Evolutionary conservation across 2,888 invertebrate species (phyloP).

Genomic region (Deladenus siricidicola): DNA sequence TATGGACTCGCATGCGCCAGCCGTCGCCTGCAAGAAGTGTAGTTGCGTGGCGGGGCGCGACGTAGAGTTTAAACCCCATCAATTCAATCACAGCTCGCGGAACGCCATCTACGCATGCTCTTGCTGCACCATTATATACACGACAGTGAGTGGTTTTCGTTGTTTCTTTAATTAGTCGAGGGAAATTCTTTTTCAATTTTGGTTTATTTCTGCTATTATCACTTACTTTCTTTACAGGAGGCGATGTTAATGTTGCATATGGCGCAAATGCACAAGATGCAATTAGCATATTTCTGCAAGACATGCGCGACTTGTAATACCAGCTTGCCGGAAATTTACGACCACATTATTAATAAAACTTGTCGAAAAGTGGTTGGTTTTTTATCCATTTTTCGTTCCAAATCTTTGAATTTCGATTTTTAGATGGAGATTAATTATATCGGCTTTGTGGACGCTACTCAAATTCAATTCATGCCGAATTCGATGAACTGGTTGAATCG

Average conservation of each 20-base stretch:
- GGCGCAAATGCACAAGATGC: conserved; percentile 1
- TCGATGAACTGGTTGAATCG: neutral
- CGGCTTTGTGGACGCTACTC: conserved; percentile 3
- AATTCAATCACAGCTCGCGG: neutral
- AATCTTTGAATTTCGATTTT: neutral
- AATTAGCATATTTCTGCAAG: conserved; percentile 7
- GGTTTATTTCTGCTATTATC: neutral
- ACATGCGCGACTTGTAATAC: neutral
- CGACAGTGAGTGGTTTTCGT: neutral
- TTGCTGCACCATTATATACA: neutral
- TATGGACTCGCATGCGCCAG: neutral
- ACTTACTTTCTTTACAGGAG: neutral
- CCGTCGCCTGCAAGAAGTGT: conserved; percentile 1
- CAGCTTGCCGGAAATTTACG: neutral
- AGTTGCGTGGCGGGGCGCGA: neutral
- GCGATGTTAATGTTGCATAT: conserved; percentile 2
- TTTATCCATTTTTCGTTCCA: neutral
- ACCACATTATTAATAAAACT: conserved; percentile 1
- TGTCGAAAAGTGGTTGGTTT: conserved; percentile 3
- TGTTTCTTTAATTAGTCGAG: too few relatives aligned
- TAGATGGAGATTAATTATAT: conserved; percentile 1
- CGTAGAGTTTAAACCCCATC: neutral
- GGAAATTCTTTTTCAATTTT: too few relatives aligned
- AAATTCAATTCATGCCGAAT: conserved; percentile 3
- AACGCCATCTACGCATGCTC: conserved; percentile 5